Conservation (phyloP, 2,888 invertebrate species). For the Andrena chrysosceles region DNA sequence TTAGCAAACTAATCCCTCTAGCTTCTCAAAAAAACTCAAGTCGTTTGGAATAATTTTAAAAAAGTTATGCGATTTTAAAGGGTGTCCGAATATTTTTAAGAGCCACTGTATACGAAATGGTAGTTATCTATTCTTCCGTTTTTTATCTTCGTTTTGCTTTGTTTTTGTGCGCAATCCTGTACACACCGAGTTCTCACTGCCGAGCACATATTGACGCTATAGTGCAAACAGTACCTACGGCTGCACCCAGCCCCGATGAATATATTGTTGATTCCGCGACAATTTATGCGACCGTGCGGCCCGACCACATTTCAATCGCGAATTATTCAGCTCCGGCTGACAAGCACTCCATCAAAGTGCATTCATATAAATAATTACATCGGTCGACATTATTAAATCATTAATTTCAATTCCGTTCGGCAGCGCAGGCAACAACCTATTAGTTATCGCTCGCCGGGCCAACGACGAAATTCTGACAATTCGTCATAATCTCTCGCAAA, state of each 20-base stretch:
- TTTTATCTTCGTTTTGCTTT: not conserved
- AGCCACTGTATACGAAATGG: not conserved
- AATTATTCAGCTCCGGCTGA: constrained; percentile 78
- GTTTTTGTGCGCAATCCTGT: constrained; percentile 46
- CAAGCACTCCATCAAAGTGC: constrained; percentile 78
- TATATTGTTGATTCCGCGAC: constrained; percentile 80
- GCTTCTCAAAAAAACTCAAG: too few species aligned
- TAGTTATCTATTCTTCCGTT: constrained; percentile 7
- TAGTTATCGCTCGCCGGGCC: constrained; percentile 67
- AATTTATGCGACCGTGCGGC: constrained; percentile 76
- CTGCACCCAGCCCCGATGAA: constrained; percentile 71
- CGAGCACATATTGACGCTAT: constrained; percentile 72
- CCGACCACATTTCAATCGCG: constrained; percentile 78
- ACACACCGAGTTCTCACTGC: constrained; percentile 58
- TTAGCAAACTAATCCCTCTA: too few species aligned
- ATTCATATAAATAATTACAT: constrained; percentile 82
- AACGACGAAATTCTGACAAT: constrained; percentile 67
- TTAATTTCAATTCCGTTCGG: constrained; percentile 74
- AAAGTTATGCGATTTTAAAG: too few species aligned
- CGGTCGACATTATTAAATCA: constrained; percentile 77
- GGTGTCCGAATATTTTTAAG: too few species aligned
- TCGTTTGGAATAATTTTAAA: too few species aligned
- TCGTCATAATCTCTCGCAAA: constrained; percentile 57
- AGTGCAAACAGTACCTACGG: constrained; percentile 68
- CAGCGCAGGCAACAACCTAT: constrained; percentile 70